Base-by-base conservation (phyloP, 2,888 invertebrate genomes). In the Fabriciana adippe region DNA sequence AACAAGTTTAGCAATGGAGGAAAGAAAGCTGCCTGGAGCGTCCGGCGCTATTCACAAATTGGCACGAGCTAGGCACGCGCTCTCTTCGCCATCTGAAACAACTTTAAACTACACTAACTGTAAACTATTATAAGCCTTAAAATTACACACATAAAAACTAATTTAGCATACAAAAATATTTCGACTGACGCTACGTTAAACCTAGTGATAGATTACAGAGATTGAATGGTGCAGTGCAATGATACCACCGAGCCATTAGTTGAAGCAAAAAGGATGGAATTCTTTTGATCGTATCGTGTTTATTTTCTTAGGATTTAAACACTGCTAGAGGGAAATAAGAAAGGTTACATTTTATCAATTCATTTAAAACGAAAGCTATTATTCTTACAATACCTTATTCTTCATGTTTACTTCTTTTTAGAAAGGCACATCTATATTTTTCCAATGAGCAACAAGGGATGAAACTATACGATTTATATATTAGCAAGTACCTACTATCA, bases 31-130 rank as follows among this genome's bases (percentile, higher is more conserved):
- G 88, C 87, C 85, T 80, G 82, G 78, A 87, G 89, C 90, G 88
- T 87, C 88, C 89, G 88, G 86, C 85, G 88, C 87, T 90, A 88
- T 89, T 88, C 90, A 90, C 92, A 91, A 91, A 90, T 92, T 91
- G 90, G 90, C 90, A 91, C 91, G 91, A 91, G 90, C 90, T 86
- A 83, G 87, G 85, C 91, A 90, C 90, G 89, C 90, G 89, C 84
- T 81, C 73, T 69, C 55, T 70, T 70, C 51, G 67, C 74, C 72
- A 72, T 67, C 54, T 68, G 69, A 67, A 86, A 82, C 48, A 76
- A 57, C 76, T 60, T 75, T 86, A 79, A 72, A 74, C 64, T 48
- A 68, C 51, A 55, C 53, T 16, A 21, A 13, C 11, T 18, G n/a
- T 59, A 75, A 64, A 31, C 48, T 4, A 85, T 77, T 79, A 68